A percentile compares a stretch with the other conserved stretches of the same genome.
phyloP scores from a whole-genome alignment of 2,888 invertebrate species.

The Myopa testacea region DNA sequence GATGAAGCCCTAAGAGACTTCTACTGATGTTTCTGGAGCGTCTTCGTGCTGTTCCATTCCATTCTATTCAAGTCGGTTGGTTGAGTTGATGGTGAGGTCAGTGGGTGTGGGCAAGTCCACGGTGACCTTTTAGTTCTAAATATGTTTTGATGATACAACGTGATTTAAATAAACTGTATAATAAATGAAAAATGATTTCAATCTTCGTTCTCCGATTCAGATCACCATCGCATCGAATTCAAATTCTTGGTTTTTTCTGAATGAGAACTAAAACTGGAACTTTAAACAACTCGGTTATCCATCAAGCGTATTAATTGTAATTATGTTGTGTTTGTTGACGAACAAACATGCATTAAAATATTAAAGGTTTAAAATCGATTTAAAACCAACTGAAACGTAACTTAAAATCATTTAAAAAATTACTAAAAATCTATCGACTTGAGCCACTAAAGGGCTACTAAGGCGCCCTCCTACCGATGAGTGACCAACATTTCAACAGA shows the following conservation, averaged over 20 bases:
- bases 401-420: not conserved
- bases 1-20: not conserved
- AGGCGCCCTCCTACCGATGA: constrained; percentile 29
- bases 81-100: not conserved
- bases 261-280: too few relatives aligned
- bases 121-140: constrained; percentile 45
- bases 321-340: too few relatives aligned
- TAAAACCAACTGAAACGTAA: too few relatives aligned
- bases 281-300: too few relatives aligned
- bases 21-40: not conserved
- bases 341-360: too few relatives aligned
- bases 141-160: constrained; percentile 29
- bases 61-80: not conserved
- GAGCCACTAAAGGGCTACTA: constrained; percentile 9
- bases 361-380: too few relatives aligned
- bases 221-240: too few relatives aligned
- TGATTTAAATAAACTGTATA: constrained; percentile 50
- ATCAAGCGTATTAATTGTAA: too few relatives aligned
- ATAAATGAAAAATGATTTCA: constrained; percentile 42
- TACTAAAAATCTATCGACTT: constrained; percentile 3
- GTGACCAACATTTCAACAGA: constrained; percentile 1
- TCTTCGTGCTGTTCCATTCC: too few relatives aligned
- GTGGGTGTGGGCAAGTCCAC: constrained; percentile 12
- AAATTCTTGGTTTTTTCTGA: too few relatives aligned
- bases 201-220: not conserved